A percentile compares a stretch with the other conserved stretches of the same genome.
These are phyloP conservation scores for Germaria angustata DNA, from an alignment of 2,888 invertebrate genomes.

Conservation along the genomic window DNA sequence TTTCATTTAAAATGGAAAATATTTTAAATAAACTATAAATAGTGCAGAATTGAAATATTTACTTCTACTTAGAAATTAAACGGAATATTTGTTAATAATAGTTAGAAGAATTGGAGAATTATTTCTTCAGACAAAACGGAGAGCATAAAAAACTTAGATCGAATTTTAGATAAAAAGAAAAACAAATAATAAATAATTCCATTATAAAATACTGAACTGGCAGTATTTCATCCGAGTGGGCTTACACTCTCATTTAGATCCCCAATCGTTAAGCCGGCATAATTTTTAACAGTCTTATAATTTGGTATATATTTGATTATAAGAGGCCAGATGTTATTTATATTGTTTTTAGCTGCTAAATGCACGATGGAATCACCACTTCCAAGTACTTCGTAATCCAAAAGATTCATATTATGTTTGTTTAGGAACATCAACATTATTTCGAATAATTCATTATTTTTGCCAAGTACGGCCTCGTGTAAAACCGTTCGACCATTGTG, in stretches of 20 bases:
- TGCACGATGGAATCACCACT: conserved; percentile 48
- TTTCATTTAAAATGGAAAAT: no score
- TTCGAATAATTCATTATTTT: conserved; percentile 1
- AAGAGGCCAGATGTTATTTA: not conserved
- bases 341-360: conserved; percentile 7
- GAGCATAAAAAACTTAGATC: no score
- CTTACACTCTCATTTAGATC: not conserved
- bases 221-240: not conserved
- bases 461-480: conserved; percentile 22
- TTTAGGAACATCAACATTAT: conserved; percentile 28
- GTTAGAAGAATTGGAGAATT: no score
- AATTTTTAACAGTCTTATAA: conserved; percentile 1
- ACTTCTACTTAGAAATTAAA: no score
- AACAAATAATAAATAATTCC: no score
- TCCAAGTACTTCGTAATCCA: conserved; percentile 39
- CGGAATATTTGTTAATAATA: no score
- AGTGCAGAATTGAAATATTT: no score
- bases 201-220: no score
- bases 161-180: no score
- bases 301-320: conserved; percentile 1
- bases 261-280: not conserved
- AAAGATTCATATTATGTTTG: conserved; percentile 9
- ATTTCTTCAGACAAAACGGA: no score
- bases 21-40: no score
- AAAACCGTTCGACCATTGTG: conserved; percentile 31